Conservation (phyloP, 2,113 vertebrate species). For the Crotalus horridus region DNA sequence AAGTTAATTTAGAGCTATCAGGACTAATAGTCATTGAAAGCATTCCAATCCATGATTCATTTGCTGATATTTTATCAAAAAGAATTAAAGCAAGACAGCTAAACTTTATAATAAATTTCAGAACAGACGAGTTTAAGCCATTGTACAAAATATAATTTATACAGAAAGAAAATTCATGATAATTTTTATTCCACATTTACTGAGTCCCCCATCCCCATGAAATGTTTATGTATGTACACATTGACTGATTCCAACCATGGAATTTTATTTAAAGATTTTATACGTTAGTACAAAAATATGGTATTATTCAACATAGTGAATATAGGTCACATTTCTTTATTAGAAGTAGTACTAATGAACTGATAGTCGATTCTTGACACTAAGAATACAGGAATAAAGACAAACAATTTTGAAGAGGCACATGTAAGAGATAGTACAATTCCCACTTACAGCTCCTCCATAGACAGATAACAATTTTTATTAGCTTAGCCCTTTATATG, state of each 20-base stretch:
- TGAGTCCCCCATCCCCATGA: background rate
- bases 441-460: background rate
- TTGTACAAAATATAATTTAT: background rate
- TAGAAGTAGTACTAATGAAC: background rate
- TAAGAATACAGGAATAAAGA: background rate
- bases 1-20: background rate
- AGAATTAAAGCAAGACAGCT: background rate
- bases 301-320: background rate
- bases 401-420: background rate
- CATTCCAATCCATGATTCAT: background rate
- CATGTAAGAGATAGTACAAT: background rate
- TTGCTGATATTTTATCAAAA: background rate
- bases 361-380: background rate
- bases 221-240: background rate
- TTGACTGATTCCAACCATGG: background rate
- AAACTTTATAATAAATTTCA: background rate
- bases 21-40: no score
- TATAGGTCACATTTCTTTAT: background rate
- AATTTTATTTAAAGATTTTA: background rate
- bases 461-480: background rate
- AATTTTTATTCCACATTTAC: background rate
- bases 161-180: background rate
- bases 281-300: background rate
- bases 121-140: background rate
- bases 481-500: background rate